Percentiles rank a stretch among this genome's conserved stretches.
These are phyloP conservation scores for Battus philenor DNA, from an alignment of 1,140 invertebrate species.

Conservation along the genomic window DNA sequence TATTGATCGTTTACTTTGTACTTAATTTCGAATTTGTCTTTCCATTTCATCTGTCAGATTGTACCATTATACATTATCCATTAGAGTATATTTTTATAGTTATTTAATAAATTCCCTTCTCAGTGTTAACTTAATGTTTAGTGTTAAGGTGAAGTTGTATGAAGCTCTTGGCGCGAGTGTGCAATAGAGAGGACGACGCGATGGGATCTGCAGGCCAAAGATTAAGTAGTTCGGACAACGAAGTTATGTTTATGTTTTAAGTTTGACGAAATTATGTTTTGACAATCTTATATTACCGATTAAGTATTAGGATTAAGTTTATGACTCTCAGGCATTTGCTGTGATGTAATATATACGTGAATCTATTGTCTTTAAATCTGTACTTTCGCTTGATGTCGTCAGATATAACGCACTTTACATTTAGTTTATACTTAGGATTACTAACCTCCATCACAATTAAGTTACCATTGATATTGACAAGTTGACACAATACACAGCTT, in stretches of 20 bases:
- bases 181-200: slow-evolving; percentile 51
- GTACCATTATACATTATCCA: slow-evolving; percentile 20
- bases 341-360: slow-evolving; percentile 61
- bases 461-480: slow-evolving; percentile 6
- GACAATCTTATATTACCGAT: slow-evolving; percentile 35
- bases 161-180: slow-evolving; percentile 37
- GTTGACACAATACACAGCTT: too few relatives aligned
- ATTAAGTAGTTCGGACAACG: slow-evolving; percentile 51
- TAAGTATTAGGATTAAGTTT: slow-evolving; percentile 55
- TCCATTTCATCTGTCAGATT: slow-evolving; percentile 17
- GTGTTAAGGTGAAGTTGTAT: slow-evolving; percentile 23
- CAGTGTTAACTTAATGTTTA: slow-evolving; percentile 49
- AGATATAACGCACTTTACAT: neutral
- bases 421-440: neutral
- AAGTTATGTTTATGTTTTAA: slow-evolving; percentile 35
- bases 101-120: slow-evolving; percentile 36
- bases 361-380: slow-evolving; percentile 48
- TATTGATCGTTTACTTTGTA: slow-evolving; percentile 46
- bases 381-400: slow-evolving; percentile 21
- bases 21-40: slow-evolving; percentile 46
- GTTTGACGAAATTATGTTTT: slow-evolving; percentile 33
- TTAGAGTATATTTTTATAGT: slow-evolving; percentile 27
- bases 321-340: slow-evolving; percentile 65
- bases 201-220: slow-evolving; percentile 71
- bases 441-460: neutral